Evolutionary conservation across 2,113 vertebrate genomes (phyloP), one percentile per base, ranked within the genome.

Genomic region (Fregata magnificens): DNA sequence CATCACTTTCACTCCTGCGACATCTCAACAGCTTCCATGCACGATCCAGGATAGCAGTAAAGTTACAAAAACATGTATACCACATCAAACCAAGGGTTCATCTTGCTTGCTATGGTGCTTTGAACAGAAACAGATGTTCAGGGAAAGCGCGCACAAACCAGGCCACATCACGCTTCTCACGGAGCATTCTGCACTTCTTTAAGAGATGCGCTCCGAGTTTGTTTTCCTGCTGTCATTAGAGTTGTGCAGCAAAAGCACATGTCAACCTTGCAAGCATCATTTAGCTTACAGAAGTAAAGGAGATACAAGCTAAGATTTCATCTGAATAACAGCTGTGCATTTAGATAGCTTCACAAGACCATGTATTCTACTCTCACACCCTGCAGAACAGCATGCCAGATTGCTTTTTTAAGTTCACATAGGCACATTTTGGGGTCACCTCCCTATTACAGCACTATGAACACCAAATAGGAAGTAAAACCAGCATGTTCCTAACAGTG

Each of bases 1-100:
- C 5, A 36, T 8, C 36, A 21, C 10, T 10, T 21, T 45, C 40
- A 6, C 28, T 71, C 42, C n/a, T 4, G 1, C 18, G 52, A 42
- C 10, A 55, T 8, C 29, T 24, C 18, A 78, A 18, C 0, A 59
- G 52, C 72, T 65, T 45, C 49, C 22, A 19, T 1, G 0, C 2
- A 5, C 5, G 40, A 49, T 3, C 45, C 62, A 50, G 40, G 45
- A 32, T 0, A 55, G 63, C 59, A 26, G 34, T 4, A 7, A 63
- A n/a, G 24, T n/a, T 77, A 52, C 31, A 45, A 25, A 56, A 38
- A 17, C 19, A 26, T 2, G 19, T 4, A 3, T 3, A 16, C 7
- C 49, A 10, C 47, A 19, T 12, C n/a, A 78, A 42, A 62, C 21
- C 61, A 50, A 29, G 66, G 29, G 44, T 4, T 72, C 32, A 26